These are phyloP conservation scores for Caprella mutica DNA, from an alignment of 2,888 invertebrate species.

Conservation along the genomic window DNA sequence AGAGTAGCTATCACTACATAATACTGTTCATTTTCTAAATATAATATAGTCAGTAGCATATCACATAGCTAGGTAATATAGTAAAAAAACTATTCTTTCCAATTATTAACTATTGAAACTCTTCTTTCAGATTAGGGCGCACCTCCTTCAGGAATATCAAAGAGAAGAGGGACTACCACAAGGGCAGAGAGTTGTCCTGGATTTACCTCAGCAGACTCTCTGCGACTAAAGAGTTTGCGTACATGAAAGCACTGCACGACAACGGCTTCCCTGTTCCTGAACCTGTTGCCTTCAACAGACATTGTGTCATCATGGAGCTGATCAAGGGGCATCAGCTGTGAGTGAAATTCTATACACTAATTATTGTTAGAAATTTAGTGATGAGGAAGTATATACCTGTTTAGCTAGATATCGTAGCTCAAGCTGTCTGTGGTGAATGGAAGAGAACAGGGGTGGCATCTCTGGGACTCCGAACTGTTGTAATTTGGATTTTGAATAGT, in stretches of 20 bases:
- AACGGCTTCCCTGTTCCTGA: conserved; percentile 87
- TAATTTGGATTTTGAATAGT: too few relatives aligned
- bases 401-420: too few relatives aligned
- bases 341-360: conserved; percentile 38
- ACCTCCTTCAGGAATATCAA: conserved; percentile 93
- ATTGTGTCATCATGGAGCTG: conserved; percentile 93
- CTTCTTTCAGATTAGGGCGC: conserved; percentile 75
- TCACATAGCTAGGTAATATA: too few relatives aligned
- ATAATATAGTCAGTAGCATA: too few relatives aligned
- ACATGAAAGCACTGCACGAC: conserved; percentile 85
- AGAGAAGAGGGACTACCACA: conserved; percentile 92
- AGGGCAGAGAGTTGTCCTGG: conserved; percentile 86
- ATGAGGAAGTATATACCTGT: neutral
- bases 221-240: conserved; percentile 94
- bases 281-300: conserved; percentile 83
- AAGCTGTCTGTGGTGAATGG: too few relatives aligned
- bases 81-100: too few relatives aligned
- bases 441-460: too few relatives aligned
- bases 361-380: neutral
- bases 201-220: conserved; percentile 90
- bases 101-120: too few relatives aligned
- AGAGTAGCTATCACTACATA: too few relatives aligned
- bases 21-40: too few relatives aligned
- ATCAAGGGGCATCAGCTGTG: conserved; percentile 69
- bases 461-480: too few relatives aligned